Percentiles rank a stretch among this genome's conserved stretches.
phyloP scores from a whole-genome alignment of 2,888 invertebrate genomes.

The Drosophila acutilabella region DNA sequence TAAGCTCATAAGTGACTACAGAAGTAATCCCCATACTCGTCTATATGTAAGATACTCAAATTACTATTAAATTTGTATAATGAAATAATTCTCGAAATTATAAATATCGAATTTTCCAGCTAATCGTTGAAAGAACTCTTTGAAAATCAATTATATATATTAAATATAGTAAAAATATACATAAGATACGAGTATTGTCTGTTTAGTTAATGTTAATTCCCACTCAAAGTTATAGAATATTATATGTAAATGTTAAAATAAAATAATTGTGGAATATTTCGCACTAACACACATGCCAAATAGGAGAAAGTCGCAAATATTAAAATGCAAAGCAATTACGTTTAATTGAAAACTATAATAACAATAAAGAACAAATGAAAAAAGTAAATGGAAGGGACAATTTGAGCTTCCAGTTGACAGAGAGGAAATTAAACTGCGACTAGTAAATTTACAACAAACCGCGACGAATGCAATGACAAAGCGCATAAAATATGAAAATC shows the following conservation, averaged over 20 bases:
- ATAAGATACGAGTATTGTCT: conserved; percentile 20
- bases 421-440: conserved; percentile 46
- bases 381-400: conserved; percentile 19
- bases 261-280: not conserved
- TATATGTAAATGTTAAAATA: not conserved
- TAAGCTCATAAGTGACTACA: conserved; percentile 36
- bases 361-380: conserved; percentile 11
- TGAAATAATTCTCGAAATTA: conserved; percentile 26
- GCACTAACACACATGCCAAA: conserved; percentile 10
- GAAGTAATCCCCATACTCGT: conserved; percentile 21
- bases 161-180: conserved; percentile 9
- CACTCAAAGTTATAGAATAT: conserved; percentile 15
- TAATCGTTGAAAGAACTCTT: conserved; percentile 39
- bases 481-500: conserved; percentile 53
- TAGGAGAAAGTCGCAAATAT: conserved; percentile 3
- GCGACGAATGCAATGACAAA: conserved; percentile 44
- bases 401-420: conserved; percentile 60
- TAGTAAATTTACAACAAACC: conserved; percentile 40
- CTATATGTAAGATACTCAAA: conserved; percentile 17
- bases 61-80: conserved; percentile 17
- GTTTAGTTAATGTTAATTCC: conserved; percentile 23
- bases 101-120: conserved; percentile 45
- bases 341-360: conserved; percentile 40
- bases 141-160: conserved; percentile 12
- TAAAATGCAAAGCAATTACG: conserved; percentile 35